Evolutionary conservation across 64 coral and sea anemone genomes (phyloP), one percentile per base, ranked within the genome.

Genomic region (Catalaphyllia jardinei): DNA sequence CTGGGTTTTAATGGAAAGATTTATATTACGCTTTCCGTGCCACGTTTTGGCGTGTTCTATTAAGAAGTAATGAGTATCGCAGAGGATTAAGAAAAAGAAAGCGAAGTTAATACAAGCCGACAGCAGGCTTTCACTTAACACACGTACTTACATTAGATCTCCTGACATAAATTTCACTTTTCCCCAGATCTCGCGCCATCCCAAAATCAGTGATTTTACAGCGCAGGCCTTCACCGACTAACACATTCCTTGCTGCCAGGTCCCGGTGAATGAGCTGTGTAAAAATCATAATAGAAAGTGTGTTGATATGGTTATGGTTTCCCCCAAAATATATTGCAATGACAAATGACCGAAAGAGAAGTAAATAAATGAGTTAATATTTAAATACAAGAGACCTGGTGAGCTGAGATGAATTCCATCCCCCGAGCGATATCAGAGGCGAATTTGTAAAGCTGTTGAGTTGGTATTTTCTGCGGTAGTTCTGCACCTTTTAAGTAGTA

Each of bases 121-220:
- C 16, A 19, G 63, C 16, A 19, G 63, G 8, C 65, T 27, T 11
- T 31, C 55, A 80, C 12, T 4, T 54, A 2, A 8, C 18, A 65
- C 46, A 10, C 60, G 29, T 64, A 83, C 79, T 83, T 35, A 83
- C 79, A 83, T 83, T 83, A 8, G 79, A 83, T 80, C 85, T 72
- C 60, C 87, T 94, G 10, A 90, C 84, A 74, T 98, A 98, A 10
- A 88, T 87, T 59, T 94, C 92, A 20, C 79, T 71, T 73, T 79
- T 87, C 14, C 86, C 52, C 31, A 94, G 89, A 28, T 78, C 74
- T 31, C 90, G 91, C 35, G 95, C 95, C 80, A 98, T 79, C 10
- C 95, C 95, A 87, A 94, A 94, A 86, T 94, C 92, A 22, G 92
- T 89, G 42, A 94, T 82, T 74, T 94, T 94, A 38, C 86, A 88